Percentiles rank a stretch among this genome's conserved stretches.
phyloP scores from a whole-genome alignment of 2,888 invertebrate species.

The Neocrepidodera transversa region DNA sequence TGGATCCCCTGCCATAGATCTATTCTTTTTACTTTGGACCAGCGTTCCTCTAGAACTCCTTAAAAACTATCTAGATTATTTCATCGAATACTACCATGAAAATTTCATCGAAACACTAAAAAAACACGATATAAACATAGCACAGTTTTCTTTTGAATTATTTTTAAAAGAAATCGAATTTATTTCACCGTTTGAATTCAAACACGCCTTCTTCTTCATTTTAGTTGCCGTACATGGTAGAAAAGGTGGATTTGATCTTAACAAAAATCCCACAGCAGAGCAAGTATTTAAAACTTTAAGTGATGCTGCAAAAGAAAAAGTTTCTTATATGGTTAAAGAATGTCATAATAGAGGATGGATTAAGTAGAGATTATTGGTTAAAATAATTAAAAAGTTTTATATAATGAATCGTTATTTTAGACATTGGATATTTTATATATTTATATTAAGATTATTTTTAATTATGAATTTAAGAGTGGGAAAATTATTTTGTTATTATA shows the following conservation, averaged over 20 bases:
- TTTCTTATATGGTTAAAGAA: conserved; percentile 39
- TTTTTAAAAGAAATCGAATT: conserved; percentile 57
- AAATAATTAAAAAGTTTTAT: no score
- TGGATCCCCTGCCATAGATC: conserved; percentile 62
- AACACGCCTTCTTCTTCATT: conserved; percentile 58
- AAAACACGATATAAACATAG: no score
- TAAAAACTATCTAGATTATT: conserved; percentile 57
- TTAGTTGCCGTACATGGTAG: conserved; percentile 32
- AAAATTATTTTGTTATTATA: no score
- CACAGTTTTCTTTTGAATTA: conserved; percentile 45
- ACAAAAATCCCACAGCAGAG: conserved; percentile 49
- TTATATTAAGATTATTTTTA: no score
- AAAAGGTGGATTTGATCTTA: conserved; percentile 46
- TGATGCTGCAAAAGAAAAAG: conserved; percentile 39
- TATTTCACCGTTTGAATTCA: conserved; percentile 55
- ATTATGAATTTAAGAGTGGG: no score
- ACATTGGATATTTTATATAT: no score
- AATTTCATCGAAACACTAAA: conserved; percentile 58
- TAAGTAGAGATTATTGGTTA: background rate
- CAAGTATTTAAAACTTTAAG: conserved; percentile 32
- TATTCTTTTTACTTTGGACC: conserved; percentile 64
- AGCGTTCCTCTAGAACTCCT: conserved; percentile 59
- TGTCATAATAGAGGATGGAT: conserved; percentile 45
- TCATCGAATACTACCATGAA: conserved; percentile 62
- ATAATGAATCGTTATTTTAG: no score